phyloP scores from a whole-genome alignment of 2,797 vertebrate species.

The Sebastes flavidus region DNA sequence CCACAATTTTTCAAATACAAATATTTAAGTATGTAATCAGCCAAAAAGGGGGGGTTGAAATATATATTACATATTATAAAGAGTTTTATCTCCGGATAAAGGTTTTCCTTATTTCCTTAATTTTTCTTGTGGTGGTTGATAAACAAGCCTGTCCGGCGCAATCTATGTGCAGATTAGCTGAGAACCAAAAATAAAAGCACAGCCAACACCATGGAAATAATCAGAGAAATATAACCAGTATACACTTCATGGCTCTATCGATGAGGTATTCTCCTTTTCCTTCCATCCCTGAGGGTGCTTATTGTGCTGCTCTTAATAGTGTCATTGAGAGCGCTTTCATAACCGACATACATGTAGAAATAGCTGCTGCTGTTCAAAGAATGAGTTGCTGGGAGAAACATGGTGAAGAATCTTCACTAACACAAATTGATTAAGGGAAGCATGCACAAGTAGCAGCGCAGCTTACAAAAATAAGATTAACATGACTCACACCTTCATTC shows the following conservation, averaged over 20 bases:
- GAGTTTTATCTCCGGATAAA: background rate
- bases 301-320: background rate
- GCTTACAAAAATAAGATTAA: background rate
- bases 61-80: background rate
- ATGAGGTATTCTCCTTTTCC: background rate
- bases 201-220: background rate
- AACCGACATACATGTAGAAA: background rate
- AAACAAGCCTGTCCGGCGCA: background rate
- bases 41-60: background rate
- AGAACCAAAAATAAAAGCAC: background rate
- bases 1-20: background rate
- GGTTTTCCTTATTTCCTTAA: background rate
- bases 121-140: background rate
- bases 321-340: background rate
- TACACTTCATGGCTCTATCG: background rate
- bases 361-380: background rate
- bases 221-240: background rate
- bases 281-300: slow-evolving; percentile 5
- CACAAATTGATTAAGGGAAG: background rate
- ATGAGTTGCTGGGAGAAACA: background rate
- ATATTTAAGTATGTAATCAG: background rate
- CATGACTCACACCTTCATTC: background rate
- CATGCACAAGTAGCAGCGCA: background rate
- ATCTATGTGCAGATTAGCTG: background rate
- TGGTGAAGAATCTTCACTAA: background rate